Percentiles rank a stretch among this genome's conserved stretches.
These are phyloP conservation scores for Gymnoscopelus braueri DNA, from an alignment of 2,797 vertebrate genomes.

Conservation along the genomic window DNA sequence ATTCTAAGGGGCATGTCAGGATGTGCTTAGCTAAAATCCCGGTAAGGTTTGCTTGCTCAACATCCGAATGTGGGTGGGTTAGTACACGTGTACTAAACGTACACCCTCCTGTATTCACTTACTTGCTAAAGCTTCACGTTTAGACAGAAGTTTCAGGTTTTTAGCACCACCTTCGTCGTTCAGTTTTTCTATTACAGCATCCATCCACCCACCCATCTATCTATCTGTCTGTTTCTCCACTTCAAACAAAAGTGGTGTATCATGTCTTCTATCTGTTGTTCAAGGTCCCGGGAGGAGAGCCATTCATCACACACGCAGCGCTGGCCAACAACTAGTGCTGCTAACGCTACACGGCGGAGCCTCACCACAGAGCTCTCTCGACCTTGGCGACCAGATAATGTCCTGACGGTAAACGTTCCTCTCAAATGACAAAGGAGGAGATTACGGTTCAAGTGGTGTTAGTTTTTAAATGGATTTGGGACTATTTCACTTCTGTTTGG, in stretches of 20 bases:
- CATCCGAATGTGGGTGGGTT: not conserved
- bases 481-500: too few relatives aligned
- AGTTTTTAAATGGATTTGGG: too few relatives aligned
- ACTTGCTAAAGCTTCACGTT: not conserved
- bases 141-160: not conserved
- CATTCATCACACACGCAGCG: constrained; percentile 58
- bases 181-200: not conserved
- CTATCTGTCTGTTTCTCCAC: not conserved
- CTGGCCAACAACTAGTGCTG: constrained; percentile 24
- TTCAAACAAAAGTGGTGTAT: constrained; percentile 30
- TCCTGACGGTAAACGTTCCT: not conserved
- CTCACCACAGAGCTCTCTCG: constrained; percentile 26
- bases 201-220: not conserved
- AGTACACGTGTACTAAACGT: not conserved
- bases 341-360: constrained; percentile 15
- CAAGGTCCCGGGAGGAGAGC: constrained; percentile 65
- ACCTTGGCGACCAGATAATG: constrained; percentile 50
- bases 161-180: not conserved
- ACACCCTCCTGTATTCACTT: not conserved
- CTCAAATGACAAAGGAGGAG: not conserved
- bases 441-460: too few relatives aligned
- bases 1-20: too few relatives aligned
- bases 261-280: constrained; percentile 49
- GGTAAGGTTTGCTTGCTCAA: not conserved
- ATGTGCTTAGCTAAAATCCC: not conserved